Percentiles rank a stretch among this genome's conserved stretches.
phyloP scores from a whole-genome alignment of 2,797 vertebrate genomes.

The Melanotaenia boesemani region DNA sequence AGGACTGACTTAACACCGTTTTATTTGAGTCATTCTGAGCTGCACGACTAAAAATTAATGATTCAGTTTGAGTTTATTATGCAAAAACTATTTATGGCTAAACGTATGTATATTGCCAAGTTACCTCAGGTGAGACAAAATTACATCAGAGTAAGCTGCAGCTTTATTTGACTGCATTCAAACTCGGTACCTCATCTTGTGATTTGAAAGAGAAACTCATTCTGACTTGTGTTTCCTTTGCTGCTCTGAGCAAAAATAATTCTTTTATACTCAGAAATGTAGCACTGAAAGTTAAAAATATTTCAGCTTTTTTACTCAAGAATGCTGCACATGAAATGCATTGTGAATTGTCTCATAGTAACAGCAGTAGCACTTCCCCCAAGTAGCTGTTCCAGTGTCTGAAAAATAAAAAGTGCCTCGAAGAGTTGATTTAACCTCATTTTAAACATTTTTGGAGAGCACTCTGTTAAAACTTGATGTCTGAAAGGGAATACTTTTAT shows the following conservation, averaged over 20 bases:
- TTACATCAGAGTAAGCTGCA: not conserved
- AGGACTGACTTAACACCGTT: not conserved
- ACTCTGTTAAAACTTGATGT: slow-evolving; percentile 1
- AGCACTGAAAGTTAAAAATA: slow-evolving; percentile 24
- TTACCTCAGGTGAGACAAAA: not conserved
- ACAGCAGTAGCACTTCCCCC: slow-evolving; percentile 38
- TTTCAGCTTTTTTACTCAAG: slow-evolving; percentile 39
- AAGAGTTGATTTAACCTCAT: slow-evolving; percentile 40
- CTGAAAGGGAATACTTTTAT: slow-evolving; percentile 18
- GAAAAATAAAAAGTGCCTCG: slow-evolving; percentile 29
- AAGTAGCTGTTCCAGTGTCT: slow-evolving; percentile 29
- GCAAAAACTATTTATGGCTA: too few relatives aligned
- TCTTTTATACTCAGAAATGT: slow-evolving; percentile 9
- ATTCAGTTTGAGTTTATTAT: not conserved
- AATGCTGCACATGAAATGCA: slow-evolving; percentile 24
- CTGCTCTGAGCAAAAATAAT: slow-evolving; percentile 13
- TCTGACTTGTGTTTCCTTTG: not conserved
- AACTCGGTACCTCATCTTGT: slow-evolving; percentile 9
- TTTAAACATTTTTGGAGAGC: slow-evolving; percentile 16
- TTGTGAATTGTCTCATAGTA: slow-evolving; percentile 54
- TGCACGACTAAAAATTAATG: not conserved
- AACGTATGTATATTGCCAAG: too few relatives aligned
- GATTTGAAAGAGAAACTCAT: slow-evolving; percentile 8
- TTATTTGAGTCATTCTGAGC: not conserved
- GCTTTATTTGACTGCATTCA: not conserved